Base-by-base conservation (phyloP, 2,888 invertebrate genomes). In the Drosophila mimetica region DNA sequence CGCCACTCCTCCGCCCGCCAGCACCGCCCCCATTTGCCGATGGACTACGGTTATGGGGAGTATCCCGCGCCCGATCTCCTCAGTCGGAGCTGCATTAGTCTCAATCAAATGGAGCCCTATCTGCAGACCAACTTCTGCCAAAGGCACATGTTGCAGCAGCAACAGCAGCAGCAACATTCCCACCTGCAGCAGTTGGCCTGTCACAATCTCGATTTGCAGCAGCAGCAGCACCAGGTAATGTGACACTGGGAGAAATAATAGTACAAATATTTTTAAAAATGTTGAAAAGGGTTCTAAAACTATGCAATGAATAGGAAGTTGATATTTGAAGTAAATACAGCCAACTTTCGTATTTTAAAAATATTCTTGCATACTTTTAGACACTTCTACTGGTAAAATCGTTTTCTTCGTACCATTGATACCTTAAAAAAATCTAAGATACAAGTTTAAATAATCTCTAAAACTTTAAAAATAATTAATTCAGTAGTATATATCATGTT, bases 31-130 rank as follows among this genome's bases (percentile, higher is more conserved):
- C 80, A 74, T 18, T 20, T 84, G 22, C 77, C 71, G 13, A 51
- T 84, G 70, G 89, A 84, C 47, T 85, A 85, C 14, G 74, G 74
- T 32, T 76, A 81, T 34, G 80, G 87, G 46, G 89, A 89, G 16
- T 88, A 90, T 73, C 89, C 90, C 2, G 87, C 89, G 0, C 91
- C 91, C 1, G 91, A 92, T 80, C 64, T 91, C n/a, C 76, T 91
- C 18, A 91, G 91, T 74, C 90, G 90, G 60, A 92, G 91, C 71
- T 91, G 91, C 77, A 79, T 91, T 42, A 91, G 90, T 63, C 71
- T 91, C 54, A 90, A 90, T 70, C 90, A 87, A 78, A 79, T 86
- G 70, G 89, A 76, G 50, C 81, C 82, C 3, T 82, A 88, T 50
- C 54, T 72, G 44, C 67, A 82, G 47, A 58, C 57, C 46, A 74